Conservation (phyloP, 2,113 vertebrate species). For the Chaetodon trifascialis region DNA sequence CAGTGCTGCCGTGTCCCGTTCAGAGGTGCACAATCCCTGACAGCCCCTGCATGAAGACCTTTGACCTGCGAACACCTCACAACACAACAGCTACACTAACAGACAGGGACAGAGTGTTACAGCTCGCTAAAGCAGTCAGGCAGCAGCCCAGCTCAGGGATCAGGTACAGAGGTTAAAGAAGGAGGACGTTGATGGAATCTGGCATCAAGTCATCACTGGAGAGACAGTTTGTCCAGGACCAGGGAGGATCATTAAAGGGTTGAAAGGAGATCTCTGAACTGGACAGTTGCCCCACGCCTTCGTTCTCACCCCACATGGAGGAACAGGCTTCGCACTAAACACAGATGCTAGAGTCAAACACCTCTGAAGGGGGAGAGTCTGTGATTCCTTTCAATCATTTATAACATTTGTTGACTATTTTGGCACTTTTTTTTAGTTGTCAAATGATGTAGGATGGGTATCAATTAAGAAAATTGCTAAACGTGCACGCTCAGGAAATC, state of each 20-base stretch:
- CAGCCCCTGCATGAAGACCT: constrained; percentile 24
- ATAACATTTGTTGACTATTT: neutral
- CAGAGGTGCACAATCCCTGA: constrained; percentile 19
- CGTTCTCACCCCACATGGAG: constrained; percentile 47
- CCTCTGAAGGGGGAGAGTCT: constrained; percentile 40
- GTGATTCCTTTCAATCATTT: neutral
- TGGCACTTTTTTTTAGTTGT: no score
- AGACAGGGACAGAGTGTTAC: constrained; percentile 34
- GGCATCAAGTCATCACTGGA: constrained; percentile 22
- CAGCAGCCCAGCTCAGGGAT: constrained; percentile 77
- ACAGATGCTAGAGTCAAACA: constrained; percentile 68
- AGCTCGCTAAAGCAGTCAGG: constrained; percentile 48
- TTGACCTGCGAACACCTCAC: constrained; percentile 25
- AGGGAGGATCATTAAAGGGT: constrained; percentile 20
- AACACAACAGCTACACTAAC: constrained; percentile 21
- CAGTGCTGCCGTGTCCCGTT: constrained; percentile 28
- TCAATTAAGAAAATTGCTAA: neutral
- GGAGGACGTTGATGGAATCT: neutral
- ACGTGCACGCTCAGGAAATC: constrained; percentile 3
- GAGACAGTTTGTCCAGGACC: neutral
- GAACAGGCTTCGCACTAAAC: constrained; percentile 53
- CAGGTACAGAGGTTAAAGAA: constrained; percentile 20
- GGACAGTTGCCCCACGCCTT: constrained; percentile 66
- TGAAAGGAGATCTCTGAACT: constrained; percentile 71
- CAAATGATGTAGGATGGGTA: no score